Evolutionary conservation across 2,797 vertebrate genomes (phyloP).

Genomic region (Crax fasciolata): DNA sequence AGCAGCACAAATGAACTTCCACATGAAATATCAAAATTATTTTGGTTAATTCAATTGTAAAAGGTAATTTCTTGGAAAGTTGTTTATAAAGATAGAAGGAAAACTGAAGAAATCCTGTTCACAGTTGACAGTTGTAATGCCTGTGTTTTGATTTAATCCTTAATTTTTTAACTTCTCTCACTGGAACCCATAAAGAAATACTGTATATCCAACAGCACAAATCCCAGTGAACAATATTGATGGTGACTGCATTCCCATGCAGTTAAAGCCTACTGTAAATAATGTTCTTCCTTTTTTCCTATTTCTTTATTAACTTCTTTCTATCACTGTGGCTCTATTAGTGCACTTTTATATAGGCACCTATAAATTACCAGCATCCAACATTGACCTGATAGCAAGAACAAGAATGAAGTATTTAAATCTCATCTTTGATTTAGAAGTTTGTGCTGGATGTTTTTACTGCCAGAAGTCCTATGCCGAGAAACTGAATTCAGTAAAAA

Average conservation of each 20-base stretch:
- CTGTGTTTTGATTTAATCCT: not conserved
- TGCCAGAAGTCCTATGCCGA: not conserved
- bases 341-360: not conserved
- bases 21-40: not conserved
- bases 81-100: not conserved
- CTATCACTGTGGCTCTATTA: conserved; percentile 1
- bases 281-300: not conserved
- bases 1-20: not conserved
- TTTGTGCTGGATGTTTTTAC: not conserved
- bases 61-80: not conserved
- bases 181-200: not conserved
- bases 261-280: conserved; percentile 39
- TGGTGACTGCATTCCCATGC: not conserved
- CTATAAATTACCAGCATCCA: conserved; percentile 30
- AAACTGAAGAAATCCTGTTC: not conserved
- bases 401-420: conserved; percentile 21
- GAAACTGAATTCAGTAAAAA: not conserved
- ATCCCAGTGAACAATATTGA: conserved; percentile 26
- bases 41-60: not conserved
- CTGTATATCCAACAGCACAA: conserved; percentile 28
- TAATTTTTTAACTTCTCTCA: not conserved
- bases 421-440: not conserved
- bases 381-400: not conserved
- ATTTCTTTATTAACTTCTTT: conserved; percentile 23
- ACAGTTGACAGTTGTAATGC: not conserved